Evolutionary conservation across 2,888 invertebrate genomes (phyloP), one percentile per base, ranked within the genome.

Genomic region (Xylophagus ater): DNA sequence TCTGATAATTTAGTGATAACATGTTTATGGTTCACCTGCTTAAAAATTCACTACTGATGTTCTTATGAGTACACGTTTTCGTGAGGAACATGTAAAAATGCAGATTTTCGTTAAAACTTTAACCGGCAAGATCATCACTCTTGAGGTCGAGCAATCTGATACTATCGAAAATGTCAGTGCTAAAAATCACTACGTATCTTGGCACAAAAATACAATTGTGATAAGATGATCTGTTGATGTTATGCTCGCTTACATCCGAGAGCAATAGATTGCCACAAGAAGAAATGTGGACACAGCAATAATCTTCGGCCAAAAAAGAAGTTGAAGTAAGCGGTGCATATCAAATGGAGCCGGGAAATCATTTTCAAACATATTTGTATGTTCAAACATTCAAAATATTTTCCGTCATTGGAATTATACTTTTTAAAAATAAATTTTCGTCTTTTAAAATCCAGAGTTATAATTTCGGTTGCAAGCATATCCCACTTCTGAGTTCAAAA

Each of bases 241-340:
- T 98, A 98, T 62, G 98, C 98, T 53, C 87, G 98, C 57, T 83
- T 98, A 47, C 97, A 97, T 66, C 96, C 96, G 30, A 81, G 97
- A 68, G 98, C 98, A 12, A 96, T 94, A 51, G 98, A 98, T 69
- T 98, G 98, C 72, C 87, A 98, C 57, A 98, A 98, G 74, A 92
- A 87, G 73, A 98, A 97, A 71, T 98, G 98, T 70, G 98, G 98
- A 46, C 97, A 97, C 73, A 96, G 96, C 55, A 97, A 92, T 73
- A 96, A 98, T 69, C 80, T 98, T 66, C 86, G 98, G 68, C 94
- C 96, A 62, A 98, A 98, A 77, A 98, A 98, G 97, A 97, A 97
- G 90, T 73, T 97, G 71, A 98, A 98, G 84, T 86, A 86, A 74
- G 81, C 66, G 40, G 14, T 39, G 21, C 18, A n/a, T 26, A 37